These are phyloP conservation scores for Malurus alboscapulatus DNA, from an alignment of 2,113 vertebrate species.

Conservation along the genomic window DNA sequence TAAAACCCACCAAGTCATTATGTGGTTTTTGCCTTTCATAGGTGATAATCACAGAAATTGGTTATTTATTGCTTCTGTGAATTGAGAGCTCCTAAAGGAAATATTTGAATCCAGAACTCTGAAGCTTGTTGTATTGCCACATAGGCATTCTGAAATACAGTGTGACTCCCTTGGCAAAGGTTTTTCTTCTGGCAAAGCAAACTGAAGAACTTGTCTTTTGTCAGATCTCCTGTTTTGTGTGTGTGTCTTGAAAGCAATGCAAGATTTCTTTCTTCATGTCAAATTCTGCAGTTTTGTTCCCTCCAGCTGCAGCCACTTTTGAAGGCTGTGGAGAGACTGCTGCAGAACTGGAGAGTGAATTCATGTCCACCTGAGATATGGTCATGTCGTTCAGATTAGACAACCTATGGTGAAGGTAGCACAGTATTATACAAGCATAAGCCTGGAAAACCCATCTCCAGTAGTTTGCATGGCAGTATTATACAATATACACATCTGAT, in stretches of 20 bases:
- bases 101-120: conserved; percentile 31
- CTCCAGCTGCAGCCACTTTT: neutral
- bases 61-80: conserved; percentile 67
- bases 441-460: neutral
- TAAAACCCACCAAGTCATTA: conserved; percentile 70
- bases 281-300: neutral
- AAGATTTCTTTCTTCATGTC: neutral
- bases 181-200: neutral
- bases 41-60: conserved; percentile 69
- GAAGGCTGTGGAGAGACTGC: neutral
- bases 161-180: neutral
- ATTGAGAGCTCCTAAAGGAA: conserved; percentile 50
- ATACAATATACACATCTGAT: accelerated
- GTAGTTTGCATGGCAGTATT: neutral
- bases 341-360: neutral
- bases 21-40: conserved; percentile 73
- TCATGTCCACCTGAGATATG: neutral
- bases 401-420: too few relatives aligned
- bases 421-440: neutral
- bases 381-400: too few relatives aligned
- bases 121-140: neutral
- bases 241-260: neutral
- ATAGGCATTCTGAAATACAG: neutral
- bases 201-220: neutral
- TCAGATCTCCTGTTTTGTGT: neutral